phyloP scores from a whole-genome alignment of 92 coral and sea anemone genomes.

The Meandrina meandrites region DNA sequence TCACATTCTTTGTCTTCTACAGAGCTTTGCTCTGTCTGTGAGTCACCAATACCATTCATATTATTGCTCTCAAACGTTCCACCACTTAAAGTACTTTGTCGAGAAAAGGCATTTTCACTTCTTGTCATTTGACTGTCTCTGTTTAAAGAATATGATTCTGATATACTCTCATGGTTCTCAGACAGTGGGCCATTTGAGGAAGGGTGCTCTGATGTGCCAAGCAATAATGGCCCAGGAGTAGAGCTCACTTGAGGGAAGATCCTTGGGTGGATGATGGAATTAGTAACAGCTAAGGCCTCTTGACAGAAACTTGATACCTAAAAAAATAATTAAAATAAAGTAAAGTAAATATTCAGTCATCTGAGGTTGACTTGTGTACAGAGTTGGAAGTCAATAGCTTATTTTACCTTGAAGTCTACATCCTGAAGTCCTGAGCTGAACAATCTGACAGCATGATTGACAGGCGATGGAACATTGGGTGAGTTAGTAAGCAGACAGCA shows the following conservation, averaged over 20 bases:
- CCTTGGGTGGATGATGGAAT: constrained; percentile 75
- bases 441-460: constrained; percentile 79
- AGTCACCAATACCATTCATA: background rate
- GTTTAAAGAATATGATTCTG: background rate
- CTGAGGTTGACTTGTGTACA: no score
- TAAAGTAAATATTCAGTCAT: background rate
- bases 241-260: constrained; percentile 56
- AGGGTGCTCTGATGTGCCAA: constrained; percentile 12
- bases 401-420: constrained; percentile 64
- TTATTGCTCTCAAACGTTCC: background rate
- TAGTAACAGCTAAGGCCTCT: constrained; percentile 67
- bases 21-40: background rate
- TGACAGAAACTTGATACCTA: constrained; percentile 75
- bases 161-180: background rate
- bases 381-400: no score
- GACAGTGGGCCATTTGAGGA: constrained; percentile 22
- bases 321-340: background rate
- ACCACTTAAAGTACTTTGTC: background rate
- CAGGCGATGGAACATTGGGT: constrained; percentile 66
- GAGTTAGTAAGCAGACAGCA: constrained; percentile 69
- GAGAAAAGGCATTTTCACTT: background rate
- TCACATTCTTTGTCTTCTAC: background rate
- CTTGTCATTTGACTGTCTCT: background rate
- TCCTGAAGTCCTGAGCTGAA: constrained; percentile 85
- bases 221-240: constrained; percentile 17